phyloP scores from a whole-genome alignment of 1,140 invertebrate species.

The Magallana gigas region DNA sequence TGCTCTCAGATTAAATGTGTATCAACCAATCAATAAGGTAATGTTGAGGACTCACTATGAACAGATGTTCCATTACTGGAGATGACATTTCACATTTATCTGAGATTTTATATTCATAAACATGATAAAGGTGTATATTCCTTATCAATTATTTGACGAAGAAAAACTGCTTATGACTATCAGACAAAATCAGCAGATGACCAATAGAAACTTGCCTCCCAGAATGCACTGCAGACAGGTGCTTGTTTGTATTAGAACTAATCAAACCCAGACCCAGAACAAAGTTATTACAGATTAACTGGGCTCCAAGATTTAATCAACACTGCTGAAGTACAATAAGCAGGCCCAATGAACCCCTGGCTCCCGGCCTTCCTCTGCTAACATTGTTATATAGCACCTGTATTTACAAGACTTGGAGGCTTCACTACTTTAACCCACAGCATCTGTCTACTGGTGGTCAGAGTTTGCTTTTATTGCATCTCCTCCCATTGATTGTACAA shows the following conservation, averaged over 20 bases:
- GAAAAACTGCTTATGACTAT: too few relatives aligned
- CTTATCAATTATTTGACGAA: too few relatives aligned
- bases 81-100: too few relatives aligned
- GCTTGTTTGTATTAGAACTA: slow-evolving; percentile 23
- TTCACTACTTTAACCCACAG: background rate
- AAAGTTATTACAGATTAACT: background rate
- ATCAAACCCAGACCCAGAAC: background rate
- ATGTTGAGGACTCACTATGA: too few relatives aligned
- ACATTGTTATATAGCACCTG: background rate
- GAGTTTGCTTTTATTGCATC: background rate
- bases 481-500: background rate
- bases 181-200: too few relatives aligned
- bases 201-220: too few relatives aligned
- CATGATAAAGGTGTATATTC: too few relatives aligned
- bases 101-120: too few relatives aligned
- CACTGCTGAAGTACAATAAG: background rate
- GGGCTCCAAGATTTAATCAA: slow-evolving; percentile 5
- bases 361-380: background rate
- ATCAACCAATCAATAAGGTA: too few relatives aligned
- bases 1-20: too few relatives aligned
- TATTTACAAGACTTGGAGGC: background rate
- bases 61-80: too few relatives aligned
- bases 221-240: background rate
- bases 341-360: background rate
- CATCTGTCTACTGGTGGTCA: background rate